A percentile compares a stretch with the other conserved stretches of the same genome.
These are phyloP conservation scores for Fragum fragum DNA, from an alignment of 2,888 invertebrate species.

Conservation along the genomic window DNA sequence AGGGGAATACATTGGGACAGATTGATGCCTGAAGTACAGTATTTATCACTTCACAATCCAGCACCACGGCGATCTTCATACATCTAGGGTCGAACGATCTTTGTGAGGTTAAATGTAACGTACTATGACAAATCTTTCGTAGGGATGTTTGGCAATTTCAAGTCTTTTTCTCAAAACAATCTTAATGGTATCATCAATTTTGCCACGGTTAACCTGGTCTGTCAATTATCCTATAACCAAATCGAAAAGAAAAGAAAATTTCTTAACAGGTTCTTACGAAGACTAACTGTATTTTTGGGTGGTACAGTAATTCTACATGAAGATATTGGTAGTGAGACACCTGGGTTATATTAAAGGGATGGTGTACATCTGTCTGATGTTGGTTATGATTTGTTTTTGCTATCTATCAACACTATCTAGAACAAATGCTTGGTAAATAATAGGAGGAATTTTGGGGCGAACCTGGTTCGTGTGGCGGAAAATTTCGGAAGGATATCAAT, in stretches of 20 bases:
- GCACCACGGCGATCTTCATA: background rate
- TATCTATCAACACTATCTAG: too few relatives aligned
- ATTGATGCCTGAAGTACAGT: background rate
- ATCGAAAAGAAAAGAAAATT: conserved; percentile 8
- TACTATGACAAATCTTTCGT: background rate
- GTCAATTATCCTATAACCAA: background rate
- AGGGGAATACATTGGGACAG: conserved; percentile 10
- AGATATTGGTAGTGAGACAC: conserved; percentile 1
- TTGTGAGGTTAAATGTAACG: background rate
- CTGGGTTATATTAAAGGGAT: conserved; percentile 22
- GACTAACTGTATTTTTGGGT: background rate
- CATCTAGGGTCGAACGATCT: conserved; percentile 17
- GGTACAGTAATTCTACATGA: conserved; percentile 13
- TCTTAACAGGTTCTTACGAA: background rate
- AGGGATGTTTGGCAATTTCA: background rate
- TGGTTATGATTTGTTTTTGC: background rate
- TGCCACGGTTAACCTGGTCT: conserved; percentile 10
- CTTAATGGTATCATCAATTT: background rate
- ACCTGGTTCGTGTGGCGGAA: conserved; percentile 32
- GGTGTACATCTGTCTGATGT: conserved; percentile 28
- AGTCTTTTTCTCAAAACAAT: background rate
- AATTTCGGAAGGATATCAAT: conserved; percentile 16
- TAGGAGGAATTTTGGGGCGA: conserved; percentile 16
- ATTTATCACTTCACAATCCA: conserved; percentile 3
- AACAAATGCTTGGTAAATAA: background rate